Conservation (phyloP, 2,888 invertebrate genomes). For the Torymus auratus region DNA sequence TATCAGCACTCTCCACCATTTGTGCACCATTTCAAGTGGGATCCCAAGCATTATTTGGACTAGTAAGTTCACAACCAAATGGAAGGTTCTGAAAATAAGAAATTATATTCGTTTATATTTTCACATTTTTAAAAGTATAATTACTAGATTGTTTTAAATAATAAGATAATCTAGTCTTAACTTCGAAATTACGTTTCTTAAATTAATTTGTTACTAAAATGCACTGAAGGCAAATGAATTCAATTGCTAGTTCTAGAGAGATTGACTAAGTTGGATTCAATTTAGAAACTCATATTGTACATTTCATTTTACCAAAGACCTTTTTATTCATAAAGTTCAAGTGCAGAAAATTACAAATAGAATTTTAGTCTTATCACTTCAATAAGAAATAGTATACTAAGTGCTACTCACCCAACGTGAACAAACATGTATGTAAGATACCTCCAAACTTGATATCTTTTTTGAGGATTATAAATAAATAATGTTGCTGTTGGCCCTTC, state of each 20-base stretch:
- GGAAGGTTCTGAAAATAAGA: slow-evolving; percentile 82
- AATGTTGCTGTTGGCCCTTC: slow-evolving; percentile 88
- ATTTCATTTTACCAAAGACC: too few relatives aligned
- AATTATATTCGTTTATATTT: not conserved
- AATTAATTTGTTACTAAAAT: slow-evolving; percentile 4
- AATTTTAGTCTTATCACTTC: too few relatives aligned
- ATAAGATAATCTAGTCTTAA: too few relatives aligned
- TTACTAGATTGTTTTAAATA: not conserved
- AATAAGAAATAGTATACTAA: slow-evolving; percentile 63
- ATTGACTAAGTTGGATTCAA: not conserved
- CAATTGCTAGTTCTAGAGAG: not conserved
- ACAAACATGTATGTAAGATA: slow-evolving; percentile 97
- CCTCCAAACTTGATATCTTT: slow-evolving; percentile 93
- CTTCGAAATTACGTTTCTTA: slow-evolving; percentile 1
- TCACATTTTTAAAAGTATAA: not conserved
- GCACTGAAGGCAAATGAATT: not conserved
- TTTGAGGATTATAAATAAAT: slow-evolving; percentile 92
- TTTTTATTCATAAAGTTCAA: too few relatives aligned
- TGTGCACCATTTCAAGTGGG: slow-evolving; percentile 97
- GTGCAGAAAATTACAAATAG: too few relatives aligned
- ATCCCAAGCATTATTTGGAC: slow-evolving; percentile 96
- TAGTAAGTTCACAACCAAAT: slow-evolving; percentile 92
- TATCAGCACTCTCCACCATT: slow-evolving; percentile 92
- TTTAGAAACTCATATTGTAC: not conserved
- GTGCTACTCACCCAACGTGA: slow-evolving; percentile 87